phyloP scores from a whole-genome alignment of 2,797 vertebrate species.

The Gobio occitaniae region DNA sequence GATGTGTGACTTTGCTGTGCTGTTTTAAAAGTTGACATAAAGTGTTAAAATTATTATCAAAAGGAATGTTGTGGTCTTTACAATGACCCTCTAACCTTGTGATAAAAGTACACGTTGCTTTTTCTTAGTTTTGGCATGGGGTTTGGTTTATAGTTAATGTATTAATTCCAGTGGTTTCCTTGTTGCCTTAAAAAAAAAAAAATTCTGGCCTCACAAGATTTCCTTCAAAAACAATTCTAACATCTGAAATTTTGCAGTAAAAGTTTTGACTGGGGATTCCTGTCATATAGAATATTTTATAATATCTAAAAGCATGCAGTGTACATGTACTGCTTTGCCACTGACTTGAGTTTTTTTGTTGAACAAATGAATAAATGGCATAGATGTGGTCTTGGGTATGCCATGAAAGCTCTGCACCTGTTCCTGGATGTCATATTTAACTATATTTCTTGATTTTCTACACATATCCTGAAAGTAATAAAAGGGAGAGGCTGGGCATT shows the following conservation, averaged over 20 bases:
- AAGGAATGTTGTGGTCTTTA: constrained; percentile 12
- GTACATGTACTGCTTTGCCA: not conserved
- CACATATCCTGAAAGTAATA: not conserved
- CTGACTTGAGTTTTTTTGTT: not conserved
- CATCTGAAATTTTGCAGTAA: not conserved
- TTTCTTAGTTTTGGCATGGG: not conserved
- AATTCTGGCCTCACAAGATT: not conserved
- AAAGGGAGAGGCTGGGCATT: not conserved
- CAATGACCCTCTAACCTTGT: not conserved
- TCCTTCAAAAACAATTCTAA: not conserved
- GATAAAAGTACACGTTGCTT: constrained; percentile 5
- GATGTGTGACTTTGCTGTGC: not conserved
- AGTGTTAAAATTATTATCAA: not conserved
- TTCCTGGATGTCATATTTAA: constrained; percentile 25
- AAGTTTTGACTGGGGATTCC: not conserved
- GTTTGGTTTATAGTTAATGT: constrained; percentile 17
- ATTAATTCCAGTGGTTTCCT: constrained; percentile 11
- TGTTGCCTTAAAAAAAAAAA: not conserved
- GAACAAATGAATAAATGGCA: constrained; percentile 1
- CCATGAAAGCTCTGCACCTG: constrained; percentile 36
- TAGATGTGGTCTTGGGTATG: not conserved
- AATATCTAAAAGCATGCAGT: not conserved
- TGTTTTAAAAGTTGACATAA: not conserved
- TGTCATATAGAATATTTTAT: not conserved
- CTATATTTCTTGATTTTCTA: constrained; percentile 8